phyloP scores from a whole-genome alignment of 2,113 vertebrate genomes.

The Pedetes capensis region DNA sequence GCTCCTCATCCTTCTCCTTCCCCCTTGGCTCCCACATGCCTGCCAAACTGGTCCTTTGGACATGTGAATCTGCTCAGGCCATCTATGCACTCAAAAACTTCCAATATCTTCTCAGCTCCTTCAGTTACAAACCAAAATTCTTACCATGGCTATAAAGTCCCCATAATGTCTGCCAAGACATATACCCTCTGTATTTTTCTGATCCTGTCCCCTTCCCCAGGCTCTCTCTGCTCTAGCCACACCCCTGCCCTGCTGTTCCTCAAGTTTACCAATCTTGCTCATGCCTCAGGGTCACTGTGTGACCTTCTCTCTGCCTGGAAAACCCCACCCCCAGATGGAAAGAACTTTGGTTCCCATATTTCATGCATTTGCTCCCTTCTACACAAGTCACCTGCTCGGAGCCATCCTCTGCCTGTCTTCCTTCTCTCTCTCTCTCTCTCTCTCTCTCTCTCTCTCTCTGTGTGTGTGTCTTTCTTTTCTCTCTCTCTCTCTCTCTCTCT shows the following conservation, averaged over 20 bases:
- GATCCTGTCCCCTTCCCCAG: neutral
- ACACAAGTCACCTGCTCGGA: neutral
- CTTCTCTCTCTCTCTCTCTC: no score
- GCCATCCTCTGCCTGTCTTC: neutral
- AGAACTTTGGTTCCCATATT: neutral
- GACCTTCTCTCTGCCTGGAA: neutral
- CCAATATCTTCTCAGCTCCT: neutral
- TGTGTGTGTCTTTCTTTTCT: no score
- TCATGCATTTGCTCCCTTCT: neutral
- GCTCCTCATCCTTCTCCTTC: neutral
- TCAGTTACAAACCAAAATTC: neutral
- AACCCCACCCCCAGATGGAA: neutral
- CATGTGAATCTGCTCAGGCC: neutral
- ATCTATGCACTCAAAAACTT: neutral
- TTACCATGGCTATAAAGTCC: neutral
- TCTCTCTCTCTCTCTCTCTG: no score
- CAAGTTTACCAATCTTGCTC: neutral
- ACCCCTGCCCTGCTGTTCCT: neutral
- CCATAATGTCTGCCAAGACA: neutral
- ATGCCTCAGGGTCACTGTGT: neutral
- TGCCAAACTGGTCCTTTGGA: neutral
- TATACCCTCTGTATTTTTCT: neutral
- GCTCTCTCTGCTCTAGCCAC: neutral
- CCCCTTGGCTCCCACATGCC: neutral
- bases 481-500: no score